These are phyloP conservation scores for Lordiphosa stackelbergi DNA, from an alignment of 1,140 invertebrate genomes.

Conservation along the genomic window DNA sequence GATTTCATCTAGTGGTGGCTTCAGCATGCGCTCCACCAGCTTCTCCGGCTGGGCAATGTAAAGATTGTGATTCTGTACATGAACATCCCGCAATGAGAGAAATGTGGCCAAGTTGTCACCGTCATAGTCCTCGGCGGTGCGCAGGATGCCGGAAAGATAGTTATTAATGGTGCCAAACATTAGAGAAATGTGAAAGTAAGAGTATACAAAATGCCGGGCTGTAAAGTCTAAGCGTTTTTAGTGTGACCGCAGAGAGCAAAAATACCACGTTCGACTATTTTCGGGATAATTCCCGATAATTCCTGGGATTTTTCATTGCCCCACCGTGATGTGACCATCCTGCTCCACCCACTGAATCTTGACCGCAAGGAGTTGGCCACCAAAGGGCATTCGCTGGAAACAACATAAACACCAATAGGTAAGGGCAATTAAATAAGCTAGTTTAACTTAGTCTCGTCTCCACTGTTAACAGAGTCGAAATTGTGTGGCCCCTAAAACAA, in stretches of 20 bases:
- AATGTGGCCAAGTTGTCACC: constrained; percentile 79
- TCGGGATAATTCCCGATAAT: no score
- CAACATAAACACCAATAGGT: no score
- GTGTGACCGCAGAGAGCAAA: no score
- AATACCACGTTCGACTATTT: no score
- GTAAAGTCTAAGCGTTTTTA: no score
- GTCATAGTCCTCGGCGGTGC: constrained; percentile 59
- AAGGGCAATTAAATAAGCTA: no score
- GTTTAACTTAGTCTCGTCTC: no score
- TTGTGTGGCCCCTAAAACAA: neutral
- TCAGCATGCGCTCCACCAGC: constrained; percentile 84
- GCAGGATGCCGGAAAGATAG: constrained; percentile 60
- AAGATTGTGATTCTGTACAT: constrained; percentile 84
- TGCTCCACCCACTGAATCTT: no score
- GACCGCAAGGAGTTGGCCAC: no score
- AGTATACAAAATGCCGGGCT: neutral
- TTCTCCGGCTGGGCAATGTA: constrained; percentile 84
- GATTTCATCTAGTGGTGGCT: constrained; percentile 88
- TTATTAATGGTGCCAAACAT: constrained; percentile 71
- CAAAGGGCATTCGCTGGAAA: no score
- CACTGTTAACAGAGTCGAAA: neutral
- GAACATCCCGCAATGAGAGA: constrained; percentile 87
- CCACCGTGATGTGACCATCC: no score
- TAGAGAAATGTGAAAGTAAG: neutral
- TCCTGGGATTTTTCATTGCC: no score